These are phyloP conservation scores for Dendropsophus ebraccatus DNA, from an alignment of 2,113 vertebrate genomes.

Conservation along the genomic window DNA sequence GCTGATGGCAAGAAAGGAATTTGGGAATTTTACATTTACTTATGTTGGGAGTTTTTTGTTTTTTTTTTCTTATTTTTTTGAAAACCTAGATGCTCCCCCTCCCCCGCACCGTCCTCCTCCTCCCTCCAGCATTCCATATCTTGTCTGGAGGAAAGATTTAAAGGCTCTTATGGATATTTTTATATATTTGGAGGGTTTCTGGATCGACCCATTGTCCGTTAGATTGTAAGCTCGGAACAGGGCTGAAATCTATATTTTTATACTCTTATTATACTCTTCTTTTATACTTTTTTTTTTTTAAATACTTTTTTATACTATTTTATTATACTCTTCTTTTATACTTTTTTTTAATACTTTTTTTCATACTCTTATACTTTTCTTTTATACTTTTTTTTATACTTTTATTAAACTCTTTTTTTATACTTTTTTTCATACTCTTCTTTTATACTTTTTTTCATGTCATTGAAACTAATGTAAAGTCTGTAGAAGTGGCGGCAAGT, in stretches of 20 bases:
- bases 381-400: too few species aligned
- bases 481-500: not conserved
- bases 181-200: not conserved
- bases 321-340: too few species aligned
- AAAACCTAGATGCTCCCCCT: conserved; percentile 1
- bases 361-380: too few species aligned
- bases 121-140: conserved; percentile 59
- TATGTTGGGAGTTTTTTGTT: conserved; percentile 9
- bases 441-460: not conserved
- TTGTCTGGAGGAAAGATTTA: conserved; percentile 46
- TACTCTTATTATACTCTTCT: too few species aligned
- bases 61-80: conserved; percentile 1
- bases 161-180: not conserved
- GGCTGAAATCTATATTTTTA: too few species aligned
- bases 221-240: conserved; percentile 8
- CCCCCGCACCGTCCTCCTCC: not conserved
- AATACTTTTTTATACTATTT: too few species aligned
- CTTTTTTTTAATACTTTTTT: too few species aligned
- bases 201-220: not conserved
- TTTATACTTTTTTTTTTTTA: too few species aligned
- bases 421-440: too few species aligned
- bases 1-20: conserved; percentile 54
- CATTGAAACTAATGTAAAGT: not conserved
- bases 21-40: conserved; percentile 50
- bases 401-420: too few species aligned